Base-by-base conservation (phyloP, 2,888 invertebrate genomes). In the Endomychus coccineus region DNA sequence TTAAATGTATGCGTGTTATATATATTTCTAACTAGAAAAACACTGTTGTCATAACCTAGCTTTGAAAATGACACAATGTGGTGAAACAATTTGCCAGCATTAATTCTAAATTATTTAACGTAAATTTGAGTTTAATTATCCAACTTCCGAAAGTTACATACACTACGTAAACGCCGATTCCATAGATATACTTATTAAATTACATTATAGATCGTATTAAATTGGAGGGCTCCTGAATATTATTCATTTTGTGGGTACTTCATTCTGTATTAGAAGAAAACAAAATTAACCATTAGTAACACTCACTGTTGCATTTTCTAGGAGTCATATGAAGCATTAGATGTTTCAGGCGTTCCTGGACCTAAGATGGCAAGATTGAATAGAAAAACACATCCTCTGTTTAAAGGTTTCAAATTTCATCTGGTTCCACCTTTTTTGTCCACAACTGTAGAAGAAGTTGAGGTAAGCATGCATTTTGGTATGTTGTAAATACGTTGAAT, bases 251-350 rank as follows among this genome's bases (percentile, higher is more conserved):
- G 27, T 9, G 11, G 27, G 5, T 25, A 25, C 5, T 7, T 25
- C 6, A 25, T 6, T 10, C 5, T 7, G 9, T 6, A 25, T 10
- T 6, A 30, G 11, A 19, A 5, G 7, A 30, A 6, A 9, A 21
- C 6, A 6, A 21, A 7, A 21, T 5, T 25, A 9, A 25, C 11
- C 11, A 11, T 25, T n/a, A n/a, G n/a, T n/a, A n/a, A n/a, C n/a
- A n/a, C n/a, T n/a, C n/a, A n/a, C 16, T 16, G 5, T 21, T 22
- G 6, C 14, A 27, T 31, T 17, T 53, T 56, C 36, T 37, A 67
- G 75, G 69, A 67, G 41, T 57, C 59, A 0, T 75, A 61, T 51
- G 76, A 76, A 58, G 75, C 64, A 1, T 45, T 74, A 16, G 76
- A 76, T 47, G 62, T 58, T 23, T 66, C 68, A 1, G 75, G 75